A percentile compares a stretch with the other conserved stretches of the same genome.
Conservation (phyloP, 2,113 vertebrate species). For the Sander lucioperca region DNA sequence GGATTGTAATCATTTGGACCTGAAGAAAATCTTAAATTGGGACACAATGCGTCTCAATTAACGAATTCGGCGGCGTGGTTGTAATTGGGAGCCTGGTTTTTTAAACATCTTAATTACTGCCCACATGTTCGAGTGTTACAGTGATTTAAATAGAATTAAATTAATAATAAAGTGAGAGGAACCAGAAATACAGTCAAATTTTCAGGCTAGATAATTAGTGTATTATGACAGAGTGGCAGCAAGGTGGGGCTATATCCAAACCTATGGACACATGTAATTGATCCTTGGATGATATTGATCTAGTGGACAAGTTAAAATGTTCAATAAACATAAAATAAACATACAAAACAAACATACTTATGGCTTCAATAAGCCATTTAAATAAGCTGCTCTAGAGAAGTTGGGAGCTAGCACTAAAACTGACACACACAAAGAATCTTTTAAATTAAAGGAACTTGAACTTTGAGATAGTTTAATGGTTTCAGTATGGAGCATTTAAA, state of each 20-base stretch:
- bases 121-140: too few species aligned
- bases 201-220: neutral
- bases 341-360: too few species aligned
- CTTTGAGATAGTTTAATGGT: neutral
- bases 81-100: too few species aligned
- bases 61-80: too few species aligned
- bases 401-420: neutral
- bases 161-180: too few species aligned
- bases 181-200: too few species aligned
- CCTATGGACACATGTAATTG: neutral
- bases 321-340: too few species aligned
- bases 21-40: too few species aligned
- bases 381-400: neutral
- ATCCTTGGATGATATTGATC: neutral
- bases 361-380: neutral
- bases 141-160: too few species aligned
- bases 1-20: too few species aligned
- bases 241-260: neutral
- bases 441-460: neutral
- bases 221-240: neutral
- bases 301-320: neutral
- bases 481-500: neutral
- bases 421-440: neutral
- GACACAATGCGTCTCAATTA: too few species aligned
- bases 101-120: too few species aligned